phyloP scores from a whole-genome alignment of 2,113 vertebrate species.

The Otus sunia region DNA sequence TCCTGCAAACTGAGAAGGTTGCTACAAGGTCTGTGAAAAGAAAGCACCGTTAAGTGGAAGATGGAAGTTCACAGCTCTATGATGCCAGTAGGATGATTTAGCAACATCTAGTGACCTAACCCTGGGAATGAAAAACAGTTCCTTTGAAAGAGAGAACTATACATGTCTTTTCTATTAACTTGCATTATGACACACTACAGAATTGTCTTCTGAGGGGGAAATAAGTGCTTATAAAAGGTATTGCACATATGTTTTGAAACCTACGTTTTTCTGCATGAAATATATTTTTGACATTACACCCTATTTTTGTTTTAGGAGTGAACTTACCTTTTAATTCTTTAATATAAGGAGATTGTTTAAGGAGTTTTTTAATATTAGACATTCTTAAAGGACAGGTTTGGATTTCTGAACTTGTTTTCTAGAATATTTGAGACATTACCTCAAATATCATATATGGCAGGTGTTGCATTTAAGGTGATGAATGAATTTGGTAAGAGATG shows the following conservation, averaged over 20 bases:
- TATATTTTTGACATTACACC: neutral
- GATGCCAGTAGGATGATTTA: neutral
- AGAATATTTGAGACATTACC: neutral
- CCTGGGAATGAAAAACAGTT: neutral
- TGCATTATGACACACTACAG: neutral
- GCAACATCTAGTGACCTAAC: neutral
- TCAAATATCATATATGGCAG: neutral
- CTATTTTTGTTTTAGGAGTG: neutral
- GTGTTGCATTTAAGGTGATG: too few relatives aligned
- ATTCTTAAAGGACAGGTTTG: neutral
- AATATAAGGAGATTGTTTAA: neutral
- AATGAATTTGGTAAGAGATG: too few relatives aligned
- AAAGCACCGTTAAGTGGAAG: neutral
- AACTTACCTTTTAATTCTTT: neutral
- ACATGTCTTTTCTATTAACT: neutral
- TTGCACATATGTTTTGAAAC: neutral
- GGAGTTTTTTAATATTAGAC: neutral
- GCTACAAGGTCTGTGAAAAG: neutral
- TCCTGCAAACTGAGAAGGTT: neutral
- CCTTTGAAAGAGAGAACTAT: neutral
- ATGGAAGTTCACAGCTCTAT: neutral
- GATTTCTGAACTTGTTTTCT: neutral
- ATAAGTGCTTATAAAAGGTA: neutral
- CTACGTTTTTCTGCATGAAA: neutral
- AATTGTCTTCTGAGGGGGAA: neutral